Conservation (phyloP, 1,140 invertebrate genomes). For the Drosophila willistoni region DNA sequence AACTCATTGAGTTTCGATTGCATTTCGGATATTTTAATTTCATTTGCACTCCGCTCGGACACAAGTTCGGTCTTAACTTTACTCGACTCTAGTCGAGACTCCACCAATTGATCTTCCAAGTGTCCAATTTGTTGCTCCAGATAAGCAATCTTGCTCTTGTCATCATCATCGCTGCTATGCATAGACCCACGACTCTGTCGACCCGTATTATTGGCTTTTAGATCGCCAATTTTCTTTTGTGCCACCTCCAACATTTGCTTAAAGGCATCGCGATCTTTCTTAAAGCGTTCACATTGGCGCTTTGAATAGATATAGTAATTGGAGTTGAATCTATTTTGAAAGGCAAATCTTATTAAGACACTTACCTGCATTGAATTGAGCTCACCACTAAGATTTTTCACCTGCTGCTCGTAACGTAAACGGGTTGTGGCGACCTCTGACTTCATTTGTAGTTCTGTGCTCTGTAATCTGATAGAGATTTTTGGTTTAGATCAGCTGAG, state of each 20-base stretch:
- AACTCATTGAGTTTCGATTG: slow-evolving; percentile 96
- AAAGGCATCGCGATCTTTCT: slow-evolving; percentile 94
- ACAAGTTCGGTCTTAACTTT: slow-evolving; percentile 95
- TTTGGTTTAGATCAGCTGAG: not conserved
- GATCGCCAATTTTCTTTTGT: slow-evolving; percentile 91
- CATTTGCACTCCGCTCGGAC: slow-evolving; percentile 93
- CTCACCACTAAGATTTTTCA: slow-evolving; percentile 93
- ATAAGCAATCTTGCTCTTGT: slow-evolving; percentile 86
- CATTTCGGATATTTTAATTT: slow-evolving; percentile 94
- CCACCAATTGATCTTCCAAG: slow-evolving; percentile 94
- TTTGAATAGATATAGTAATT: not conserved
- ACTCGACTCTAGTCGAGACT: slow-evolving; percentile 91
- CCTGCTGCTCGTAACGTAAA: slow-evolving; percentile 93
- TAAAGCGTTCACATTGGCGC: slow-evolving; percentile 87
- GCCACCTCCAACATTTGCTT: slow-evolving; percentile 95
- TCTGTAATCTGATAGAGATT: slow-evolving; percentile 85
- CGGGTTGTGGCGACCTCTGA: slow-evolving; percentile 93
- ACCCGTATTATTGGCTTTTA: slow-evolving; percentile 85
- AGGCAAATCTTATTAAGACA: no score
- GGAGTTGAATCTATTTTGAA: not conserved
- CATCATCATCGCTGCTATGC: slow-evolving; percentile 84
- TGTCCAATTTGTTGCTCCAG: slow-evolving; percentile 92
- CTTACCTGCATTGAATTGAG: slow-evolving; percentile 91
- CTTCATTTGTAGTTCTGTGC: slow-evolving; percentile 91
- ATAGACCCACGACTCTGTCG: slow-evolving; percentile 77